phyloP scores from a whole-genome alignment of 2,113 vertebrate genomes.

The Cercopithecus mona region DNA sequence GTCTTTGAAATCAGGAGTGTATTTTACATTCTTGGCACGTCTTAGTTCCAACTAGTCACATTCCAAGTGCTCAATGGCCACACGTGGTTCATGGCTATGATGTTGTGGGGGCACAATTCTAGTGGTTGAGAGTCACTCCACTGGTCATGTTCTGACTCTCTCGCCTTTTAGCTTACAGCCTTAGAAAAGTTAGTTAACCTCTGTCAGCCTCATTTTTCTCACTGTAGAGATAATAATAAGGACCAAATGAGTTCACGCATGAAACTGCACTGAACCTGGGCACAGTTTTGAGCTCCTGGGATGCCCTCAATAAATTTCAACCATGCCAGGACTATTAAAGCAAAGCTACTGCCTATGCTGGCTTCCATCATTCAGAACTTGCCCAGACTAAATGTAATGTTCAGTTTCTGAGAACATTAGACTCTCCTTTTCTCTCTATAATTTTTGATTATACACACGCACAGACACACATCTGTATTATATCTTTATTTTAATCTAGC shows the following conservation, averaged over 20 bases:
- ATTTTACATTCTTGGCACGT: neutral
- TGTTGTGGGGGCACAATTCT: neutral
- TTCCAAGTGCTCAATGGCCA: neutral
- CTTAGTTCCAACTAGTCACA: neutral
- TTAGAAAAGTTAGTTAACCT: neutral
- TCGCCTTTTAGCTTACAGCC: neutral
- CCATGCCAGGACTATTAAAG: fast-evolving
- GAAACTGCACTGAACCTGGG: neutral
- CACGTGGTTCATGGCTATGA: fast-evolving
- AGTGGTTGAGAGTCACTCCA: neutral
- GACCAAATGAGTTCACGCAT: neutral
- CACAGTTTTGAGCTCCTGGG: neutral
- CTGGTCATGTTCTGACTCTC: neutral
- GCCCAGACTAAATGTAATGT: neutral
- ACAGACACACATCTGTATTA: neutral
- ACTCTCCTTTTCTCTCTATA: neutral
- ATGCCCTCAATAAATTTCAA: neutral
- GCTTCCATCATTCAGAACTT: neutral
- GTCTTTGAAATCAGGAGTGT: neutral
- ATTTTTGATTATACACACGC: neutral
- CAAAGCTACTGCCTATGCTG: neutral
- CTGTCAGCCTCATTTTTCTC: neutral
- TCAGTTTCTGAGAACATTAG: neutral
- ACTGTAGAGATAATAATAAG: neutral
- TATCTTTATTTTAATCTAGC: neutral